Percentiles rank a stretch among this genome's conserved stretches.
phyloP scores from a whole-genome alignment of 2,113 vertebrate species.

The Barbus barbus region DNA sequence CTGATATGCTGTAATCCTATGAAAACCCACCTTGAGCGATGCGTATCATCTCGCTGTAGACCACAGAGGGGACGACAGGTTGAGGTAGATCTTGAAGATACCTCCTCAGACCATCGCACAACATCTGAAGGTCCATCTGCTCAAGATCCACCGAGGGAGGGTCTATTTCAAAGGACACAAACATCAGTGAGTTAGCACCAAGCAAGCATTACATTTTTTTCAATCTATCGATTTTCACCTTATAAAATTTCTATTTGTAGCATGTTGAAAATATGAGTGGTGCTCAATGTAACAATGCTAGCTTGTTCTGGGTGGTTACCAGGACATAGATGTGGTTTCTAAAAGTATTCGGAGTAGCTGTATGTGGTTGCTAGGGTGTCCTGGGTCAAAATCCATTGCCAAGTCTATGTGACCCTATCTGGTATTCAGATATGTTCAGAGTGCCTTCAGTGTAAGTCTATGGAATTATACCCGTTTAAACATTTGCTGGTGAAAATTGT shows the following conservation, averaged over 20 bases:
- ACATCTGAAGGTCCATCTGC: constrained; percentile 81
- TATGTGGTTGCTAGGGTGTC: not conserved
- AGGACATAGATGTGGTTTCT: not conserved
- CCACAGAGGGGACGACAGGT: constrained; percentile 84
- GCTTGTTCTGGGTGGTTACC: not conserved
- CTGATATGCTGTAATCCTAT: not conserved
- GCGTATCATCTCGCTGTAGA: constrained; percentile 86
- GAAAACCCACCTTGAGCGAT: constrained; percentile 82
- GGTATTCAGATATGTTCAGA: no score
- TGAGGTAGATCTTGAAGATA: constrained; percentile 94
- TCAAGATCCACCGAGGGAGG: constrained; percentile 80
- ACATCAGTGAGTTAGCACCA: not conserved
- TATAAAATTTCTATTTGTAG: not conserved
- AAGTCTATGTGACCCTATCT: not conserved
- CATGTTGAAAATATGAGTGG: not conserved
- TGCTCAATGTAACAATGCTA: not conserved
- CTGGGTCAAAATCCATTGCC: not conserved
- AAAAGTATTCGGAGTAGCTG: not conserved
- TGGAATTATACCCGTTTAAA: no score
- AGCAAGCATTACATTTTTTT: not conserved
- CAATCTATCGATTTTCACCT: not conserved
- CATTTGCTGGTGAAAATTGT: not conserved
- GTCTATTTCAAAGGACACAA: constrained; percentile 72
- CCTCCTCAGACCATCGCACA: constrained; percentile 87
- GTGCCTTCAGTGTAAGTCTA: no score